Evolutionary conservation across 2,113 vertebrate genomes (phyloP), one percentile per base, ranked within the genome.

Genomic region (Taurulus bubalis): DNA sequence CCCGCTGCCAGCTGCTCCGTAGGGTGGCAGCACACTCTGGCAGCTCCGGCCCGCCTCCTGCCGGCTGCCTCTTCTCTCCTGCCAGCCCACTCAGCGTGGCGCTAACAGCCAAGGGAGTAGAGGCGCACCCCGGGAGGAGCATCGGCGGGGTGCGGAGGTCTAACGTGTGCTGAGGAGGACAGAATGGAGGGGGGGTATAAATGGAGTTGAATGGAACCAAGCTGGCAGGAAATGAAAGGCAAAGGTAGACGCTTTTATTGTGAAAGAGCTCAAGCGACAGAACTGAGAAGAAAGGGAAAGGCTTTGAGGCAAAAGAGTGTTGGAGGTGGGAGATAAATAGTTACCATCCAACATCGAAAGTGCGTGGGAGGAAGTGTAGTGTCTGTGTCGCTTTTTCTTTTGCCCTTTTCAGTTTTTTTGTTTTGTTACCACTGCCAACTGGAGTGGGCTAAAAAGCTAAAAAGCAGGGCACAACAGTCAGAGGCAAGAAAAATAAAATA

Each of bases 11-110:
- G 83, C 1, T 56, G 53, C 90, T 71, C 87, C 4, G 85, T n/a
- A 55, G 90, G 89, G 83, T 42, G 73, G 85, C 63, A 24, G 4
- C 59, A 28, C 75, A 28, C 75, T 77, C 82, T 88, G 85, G 83
- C 89, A 89, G 89, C 56, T 42, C 53, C 3, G n/a, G 49, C 74
- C 71, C 62, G 11, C 88, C 91, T 82, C 91, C 90, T 40, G 84
- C 89, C 79, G 87, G 30, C 76, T 64, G 69, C 72, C 74, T 89
- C 76, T 85, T 69, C 84, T 85, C 79, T 68, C 65, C 89, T 89
- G 91, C 90, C 91, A 92, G 64, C 89, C 79, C 79, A 67, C 82
- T 66, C 92, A 82, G 82, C 71, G 32, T 85, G 85, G 77, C 12
- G 77, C 83, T 79, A 86, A 85, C 85, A 77, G 77, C 77, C 72